Evolutionary conservation across 1,140 invertebrate genomes (phyloP).

Genomic region (Alviniconcha marisindica): DNA sequence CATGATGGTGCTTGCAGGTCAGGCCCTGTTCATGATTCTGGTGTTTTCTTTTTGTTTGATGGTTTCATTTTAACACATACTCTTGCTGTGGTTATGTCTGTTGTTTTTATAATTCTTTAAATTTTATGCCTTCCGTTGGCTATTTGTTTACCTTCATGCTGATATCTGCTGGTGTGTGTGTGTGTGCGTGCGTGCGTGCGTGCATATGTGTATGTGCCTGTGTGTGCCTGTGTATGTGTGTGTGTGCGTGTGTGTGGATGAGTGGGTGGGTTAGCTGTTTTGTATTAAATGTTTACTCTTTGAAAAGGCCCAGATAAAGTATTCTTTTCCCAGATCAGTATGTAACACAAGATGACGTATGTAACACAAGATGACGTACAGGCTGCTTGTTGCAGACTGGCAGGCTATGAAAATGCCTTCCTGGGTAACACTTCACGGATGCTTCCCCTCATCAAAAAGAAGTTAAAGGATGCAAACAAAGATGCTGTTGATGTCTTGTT

Average conservation of each 20-base stretch:
- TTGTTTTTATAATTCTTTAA: too few relatives aligned
- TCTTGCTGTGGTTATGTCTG: too few relatives aligned
- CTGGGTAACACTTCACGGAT: conserved; percentile 58
- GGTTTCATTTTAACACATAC: neutral
- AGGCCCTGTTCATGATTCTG: neutral
- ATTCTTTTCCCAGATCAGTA: too few relatives aligned
- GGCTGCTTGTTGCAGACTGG: conserved; percentile 44
- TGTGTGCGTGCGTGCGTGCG: neutral
- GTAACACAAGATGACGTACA: too few relatives aligned
- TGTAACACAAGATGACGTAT: too few relatives aligned
- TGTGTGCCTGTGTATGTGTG: neutral
- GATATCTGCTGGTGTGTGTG: neutral
- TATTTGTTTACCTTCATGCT: too few relatives aligned
- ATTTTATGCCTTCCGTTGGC: too few relatives aligned
- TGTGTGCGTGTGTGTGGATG: conserved; percentile 3
- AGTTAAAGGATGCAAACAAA: conserved; percentile 74
- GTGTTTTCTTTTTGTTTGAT: conserved; percentile 3
- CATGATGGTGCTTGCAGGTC: conserved; percentile 80
- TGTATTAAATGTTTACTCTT: neutral
- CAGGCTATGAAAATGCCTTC: conserved; percentile 61
- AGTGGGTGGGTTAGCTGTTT: neutral
- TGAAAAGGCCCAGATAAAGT: too few relatives aligned
- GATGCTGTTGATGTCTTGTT: conserved; percentile 85
- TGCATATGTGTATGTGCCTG: neutral
- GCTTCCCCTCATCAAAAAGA: conserved; percentile 56